These are phyloP conservation scores for Archips crataeganus DNA, from an alignment of 2,888 invertebrate genomes.

Conservation along the genomic window DNA sequence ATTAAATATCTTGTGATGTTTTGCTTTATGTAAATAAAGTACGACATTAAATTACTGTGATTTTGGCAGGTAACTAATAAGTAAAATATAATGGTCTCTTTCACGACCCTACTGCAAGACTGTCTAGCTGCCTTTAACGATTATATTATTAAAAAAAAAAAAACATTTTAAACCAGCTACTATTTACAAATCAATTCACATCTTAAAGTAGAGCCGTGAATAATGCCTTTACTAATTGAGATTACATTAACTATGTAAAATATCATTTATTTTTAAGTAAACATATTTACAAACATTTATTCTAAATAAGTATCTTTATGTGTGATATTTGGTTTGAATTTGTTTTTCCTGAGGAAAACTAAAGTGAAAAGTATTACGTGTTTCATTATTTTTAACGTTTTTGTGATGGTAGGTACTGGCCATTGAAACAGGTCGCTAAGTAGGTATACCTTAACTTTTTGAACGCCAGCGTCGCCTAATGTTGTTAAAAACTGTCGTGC, in stretches of 20 bases:
- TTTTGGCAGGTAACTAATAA: slow-evolving; percentile 39
- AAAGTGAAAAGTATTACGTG: slow-evolving; percentile 55
- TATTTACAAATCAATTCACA: slow-evolving; percentile 11
- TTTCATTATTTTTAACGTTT: slow-evolving; percentile 45
- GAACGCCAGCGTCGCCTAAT: too few relatives aligned
- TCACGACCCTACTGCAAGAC: slow-evolving; percentile 3
- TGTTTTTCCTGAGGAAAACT: slow-evolving; percentile 59
- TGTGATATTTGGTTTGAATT: slow-evolving; percentile 81
- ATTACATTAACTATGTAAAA: slow-evolving; percentile 64
- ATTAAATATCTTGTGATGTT: slow-evolving; percentile 17
- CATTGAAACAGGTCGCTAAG: neutral
- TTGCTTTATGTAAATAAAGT: neutral
- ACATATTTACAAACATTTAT: slow-evolving; percentile 59
- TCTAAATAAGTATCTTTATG: slow-evolving; percentile 65
- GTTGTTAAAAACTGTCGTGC: too few relatives aligned
- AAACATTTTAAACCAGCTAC: neutral
- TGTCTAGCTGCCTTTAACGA: slow-evolving; percentile 1
- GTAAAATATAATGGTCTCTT: slow-evolving; percentile 13
- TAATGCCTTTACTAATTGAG: slow-evolving; percentile 62
- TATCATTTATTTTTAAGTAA: slow-evolving; percentile 51
- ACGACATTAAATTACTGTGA: slow-evolving; percentile 24
- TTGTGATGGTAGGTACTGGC: slow-evolving; percentile 50
- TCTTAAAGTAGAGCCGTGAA: slow-evolving; percentile 17
- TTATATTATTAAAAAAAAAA: neutral
- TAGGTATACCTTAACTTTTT: too few relatives aligned